Percentiles rank a stretch among this genome's conserved stretches.
Conservation (phyloP, 2,888 invertebrate species). For the Willowsia nigromaculata region DNA sequence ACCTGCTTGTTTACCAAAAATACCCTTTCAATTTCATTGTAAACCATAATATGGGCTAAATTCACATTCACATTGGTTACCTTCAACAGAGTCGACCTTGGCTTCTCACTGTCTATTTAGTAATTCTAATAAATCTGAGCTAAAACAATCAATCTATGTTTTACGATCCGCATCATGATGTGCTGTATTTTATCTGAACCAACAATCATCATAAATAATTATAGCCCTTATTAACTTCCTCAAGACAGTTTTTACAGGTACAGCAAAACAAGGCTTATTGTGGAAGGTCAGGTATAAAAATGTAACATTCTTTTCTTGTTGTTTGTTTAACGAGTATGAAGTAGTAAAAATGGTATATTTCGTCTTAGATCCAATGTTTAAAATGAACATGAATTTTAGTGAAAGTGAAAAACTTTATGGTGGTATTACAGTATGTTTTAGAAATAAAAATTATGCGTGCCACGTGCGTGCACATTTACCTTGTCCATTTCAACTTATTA, state of each 20-base stretch:
- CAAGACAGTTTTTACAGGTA: conserved; percentile 8
- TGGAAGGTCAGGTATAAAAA: conserved; percentile 16
- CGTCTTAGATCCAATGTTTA: too few relatives aligned
- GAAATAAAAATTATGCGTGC: not conserved
- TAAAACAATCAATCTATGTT: not conserved
- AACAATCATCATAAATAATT: not conserved
- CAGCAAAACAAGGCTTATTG: not conserved
- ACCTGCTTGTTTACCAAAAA: too few relatives aligned
- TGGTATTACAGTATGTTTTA: not conserved
- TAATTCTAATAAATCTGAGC: not conserved
- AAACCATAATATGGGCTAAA: too few relatives aligned
- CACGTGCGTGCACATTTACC: not conserved
- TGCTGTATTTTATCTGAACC: not conserved
- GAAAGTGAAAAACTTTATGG: conserved; percentile 25
- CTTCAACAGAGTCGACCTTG: too few relatives aligned
- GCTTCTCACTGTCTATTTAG: not conserved
- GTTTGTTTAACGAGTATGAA: too few relatives aligned
- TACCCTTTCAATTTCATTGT: too few relatives aligned
- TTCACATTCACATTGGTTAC: too few relatives aligned
- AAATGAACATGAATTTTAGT: not conserved
- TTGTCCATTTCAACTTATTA: not conserved
- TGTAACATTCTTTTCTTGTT: not conserved
- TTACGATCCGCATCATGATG: not conserved
- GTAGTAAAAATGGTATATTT: too few relatives aligned
- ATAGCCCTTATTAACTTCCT: conserved; percentile 1